Conservation (phyloP, 92 coral and sea anemone genomes). For the Palythoa caribaeorum region DNA sequence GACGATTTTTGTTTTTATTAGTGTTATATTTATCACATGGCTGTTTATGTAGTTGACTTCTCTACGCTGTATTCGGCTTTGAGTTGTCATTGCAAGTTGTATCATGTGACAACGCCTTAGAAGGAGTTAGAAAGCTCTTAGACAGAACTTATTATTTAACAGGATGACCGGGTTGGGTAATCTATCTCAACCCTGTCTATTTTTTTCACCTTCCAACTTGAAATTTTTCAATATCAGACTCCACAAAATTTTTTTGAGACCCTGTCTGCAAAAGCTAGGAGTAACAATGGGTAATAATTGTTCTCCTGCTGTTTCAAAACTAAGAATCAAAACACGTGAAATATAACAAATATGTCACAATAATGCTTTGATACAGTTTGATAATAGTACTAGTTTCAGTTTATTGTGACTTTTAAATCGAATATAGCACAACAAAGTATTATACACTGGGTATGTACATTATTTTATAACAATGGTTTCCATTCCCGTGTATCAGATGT, state of each 20-base stretch:
- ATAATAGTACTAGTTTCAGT: background rate
- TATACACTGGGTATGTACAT: background rate
- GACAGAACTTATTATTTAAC: no score
- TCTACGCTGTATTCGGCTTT: background rate
- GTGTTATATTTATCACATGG: no score
- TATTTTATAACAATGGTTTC: no score
- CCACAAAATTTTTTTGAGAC: background rate
- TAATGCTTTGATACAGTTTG: background rate
- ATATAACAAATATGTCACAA: background rate
- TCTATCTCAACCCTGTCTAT: no score
- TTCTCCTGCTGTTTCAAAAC: background rate
- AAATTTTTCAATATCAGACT: conserved; percentile 1
- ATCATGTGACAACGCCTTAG: background rate
- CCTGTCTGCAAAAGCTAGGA: conserved; percentile 1
- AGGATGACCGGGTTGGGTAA: no score
- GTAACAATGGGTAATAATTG: background rate
- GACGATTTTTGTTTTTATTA: background rate
- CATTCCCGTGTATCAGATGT: no score
- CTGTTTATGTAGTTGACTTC: background rate
- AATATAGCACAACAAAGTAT: background rate
- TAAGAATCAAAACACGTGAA: background rate
- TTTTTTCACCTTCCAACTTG: background rate
- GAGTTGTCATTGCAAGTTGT: conserved; percentile 8
- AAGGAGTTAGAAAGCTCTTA: background rate
- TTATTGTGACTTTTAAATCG: background rate